These are phyloP conservation scores for Ips typographus DNA, from an alignment of 1,140 invertebrate genomes.

Conservation along the genomic window DNA sequence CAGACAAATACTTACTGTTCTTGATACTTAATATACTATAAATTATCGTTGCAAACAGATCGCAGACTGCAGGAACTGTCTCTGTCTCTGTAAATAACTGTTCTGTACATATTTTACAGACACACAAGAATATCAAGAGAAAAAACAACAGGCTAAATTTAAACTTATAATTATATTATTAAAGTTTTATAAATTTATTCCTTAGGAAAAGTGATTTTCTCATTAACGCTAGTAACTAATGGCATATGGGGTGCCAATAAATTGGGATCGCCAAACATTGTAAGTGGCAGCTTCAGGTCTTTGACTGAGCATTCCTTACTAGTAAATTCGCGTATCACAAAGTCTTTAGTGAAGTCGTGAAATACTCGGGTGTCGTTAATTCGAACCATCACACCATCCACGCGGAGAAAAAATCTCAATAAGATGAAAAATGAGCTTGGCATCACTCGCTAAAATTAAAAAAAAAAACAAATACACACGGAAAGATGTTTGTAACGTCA, in stretches of 20 bases:
- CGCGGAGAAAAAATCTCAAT: slow-evolving; percentile 87
- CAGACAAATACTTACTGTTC: too few species aligned
- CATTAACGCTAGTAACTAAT: slow-evolving; percentile 40
- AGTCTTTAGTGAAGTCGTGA: slow-evolving; percentile 75
- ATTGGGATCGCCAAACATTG: slow-evolving; percentile 50
- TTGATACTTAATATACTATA: too few species aligned
- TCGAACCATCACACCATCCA: slow-evolving; percentile 88
- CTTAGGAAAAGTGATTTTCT: slow-evolving; percentile 47
- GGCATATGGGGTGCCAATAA: slow-evolving; percentile 47
- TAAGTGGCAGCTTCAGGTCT: slow-evolving; percentile 58
- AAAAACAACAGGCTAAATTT: neutral
- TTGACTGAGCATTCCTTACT: slow-evolving; percentile 69
- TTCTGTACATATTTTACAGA: neutral
- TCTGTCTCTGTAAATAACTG: too few species aligned
- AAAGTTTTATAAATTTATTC: slow-evolving; percentile 7
- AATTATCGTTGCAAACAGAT: too few species aligned
- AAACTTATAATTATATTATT: slow-evolving; percentile 3
- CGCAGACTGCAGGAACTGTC: too few species aligned
- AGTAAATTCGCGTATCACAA: slow-evolving; percentile 76
- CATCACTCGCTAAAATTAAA: slow-evolving; percentile 85
- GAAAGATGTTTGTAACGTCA: neutral
- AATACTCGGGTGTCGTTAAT: slow-evolving; percentile 92
- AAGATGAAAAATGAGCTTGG: slow-evolving; percentile 90
- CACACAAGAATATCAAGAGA: neutral
- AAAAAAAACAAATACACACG: neutral